Percentiles rank a stretch among this genome's conserved stretches.
Conservation (phyloP, 2,888 invertebrate genomes). For the Tiphia femorata region DNA sequence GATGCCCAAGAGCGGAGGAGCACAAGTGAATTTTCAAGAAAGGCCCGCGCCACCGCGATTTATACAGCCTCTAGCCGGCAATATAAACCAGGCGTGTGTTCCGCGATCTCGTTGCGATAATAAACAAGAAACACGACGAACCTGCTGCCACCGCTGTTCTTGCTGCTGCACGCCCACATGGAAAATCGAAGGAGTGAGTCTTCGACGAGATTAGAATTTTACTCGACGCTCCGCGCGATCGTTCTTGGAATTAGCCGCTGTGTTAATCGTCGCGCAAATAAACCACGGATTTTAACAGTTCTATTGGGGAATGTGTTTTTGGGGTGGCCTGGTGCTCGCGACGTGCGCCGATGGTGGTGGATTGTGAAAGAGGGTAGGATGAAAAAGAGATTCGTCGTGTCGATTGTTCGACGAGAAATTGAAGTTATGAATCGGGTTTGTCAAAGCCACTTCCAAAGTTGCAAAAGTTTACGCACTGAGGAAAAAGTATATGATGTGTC, state of each 20-base stretch:
- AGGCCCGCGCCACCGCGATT: conserved; percentile 26
- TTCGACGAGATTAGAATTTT: background rate
- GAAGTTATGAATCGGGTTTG: too few relatives aligned
- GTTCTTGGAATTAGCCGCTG: background rate
- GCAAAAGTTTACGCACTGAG: too few relatives aligned
- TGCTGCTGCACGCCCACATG: conserved; percentile 1
- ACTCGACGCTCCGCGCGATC: conserved; percentile 12
- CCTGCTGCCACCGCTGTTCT: background rate
- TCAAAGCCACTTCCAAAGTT: too few relatives aligned
- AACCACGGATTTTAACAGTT: too few relatives aligned
- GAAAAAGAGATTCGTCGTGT: too few relatives aligned
- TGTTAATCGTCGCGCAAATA: too few relatives aligned
- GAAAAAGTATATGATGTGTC: too few relatives aligned
- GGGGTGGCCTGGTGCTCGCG: too few relatives aligned
- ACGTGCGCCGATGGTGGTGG: too few relatives aligned
- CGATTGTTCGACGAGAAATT: too few relatives aligned
- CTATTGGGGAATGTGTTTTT: too few relatives aligned
- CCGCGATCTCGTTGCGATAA: conserved; percentile 40
- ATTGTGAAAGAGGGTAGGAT: too few relatives aligned
- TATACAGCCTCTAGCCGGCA: conserved; percentile 45
- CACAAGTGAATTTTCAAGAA: conserved; percentile 17
- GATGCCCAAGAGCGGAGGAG: background rate
- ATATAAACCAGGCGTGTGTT: conserved; percentile 48
- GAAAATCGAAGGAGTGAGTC: background rate
- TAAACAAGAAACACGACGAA: conserved; percentile 39